These are phyloP conservation scores for Alentia gelatinosa DNA, from an alignment of 2,888 invertebrate genomes.

Conservation along the genomic window DNA sequence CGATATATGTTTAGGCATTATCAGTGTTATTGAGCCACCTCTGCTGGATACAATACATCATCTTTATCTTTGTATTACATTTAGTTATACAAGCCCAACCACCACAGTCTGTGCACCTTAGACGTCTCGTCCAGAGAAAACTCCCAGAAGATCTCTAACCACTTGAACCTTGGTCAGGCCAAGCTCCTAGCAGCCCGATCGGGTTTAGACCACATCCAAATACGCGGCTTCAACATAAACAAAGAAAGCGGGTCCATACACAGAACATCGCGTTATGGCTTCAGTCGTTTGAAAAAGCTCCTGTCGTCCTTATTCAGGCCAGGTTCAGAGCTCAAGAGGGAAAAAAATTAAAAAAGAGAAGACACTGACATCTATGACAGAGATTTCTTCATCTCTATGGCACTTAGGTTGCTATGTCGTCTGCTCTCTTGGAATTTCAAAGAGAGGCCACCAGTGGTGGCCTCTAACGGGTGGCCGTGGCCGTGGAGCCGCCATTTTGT, in stretches of 20 bases:
- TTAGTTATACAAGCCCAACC: no score
- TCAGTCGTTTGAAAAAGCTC: background rate
- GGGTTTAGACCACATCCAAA: background rate
- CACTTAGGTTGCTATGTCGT: background rate
- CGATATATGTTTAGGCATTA: no score
- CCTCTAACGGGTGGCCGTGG: slow-evolving; percentile 9
- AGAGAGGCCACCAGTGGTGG: background rate
- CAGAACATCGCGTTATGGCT: background rate
- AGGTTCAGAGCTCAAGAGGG: background rate
- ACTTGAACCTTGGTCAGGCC: background rate
- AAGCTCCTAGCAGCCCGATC: background rate
- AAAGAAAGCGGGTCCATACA: background rate
- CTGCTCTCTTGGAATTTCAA: background rate
- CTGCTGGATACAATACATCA: no score
- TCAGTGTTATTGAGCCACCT: no score
- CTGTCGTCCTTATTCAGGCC: background rate
- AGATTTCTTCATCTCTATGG: background rate
- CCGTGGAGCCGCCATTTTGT: background rate
- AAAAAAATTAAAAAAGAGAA: background rate
- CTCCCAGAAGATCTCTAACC: background rate
- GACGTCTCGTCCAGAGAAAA: slow-evolving; percentile 44
- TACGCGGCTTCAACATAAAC: background rate
- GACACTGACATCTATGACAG: background rate
- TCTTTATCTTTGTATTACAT: no score
- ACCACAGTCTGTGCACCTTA: no score